These are phyloP conservation scores for Glareola pratincola DNA, from an alignment of 2,113 vertebrate species.

Conservation along the genomic window DNA sequence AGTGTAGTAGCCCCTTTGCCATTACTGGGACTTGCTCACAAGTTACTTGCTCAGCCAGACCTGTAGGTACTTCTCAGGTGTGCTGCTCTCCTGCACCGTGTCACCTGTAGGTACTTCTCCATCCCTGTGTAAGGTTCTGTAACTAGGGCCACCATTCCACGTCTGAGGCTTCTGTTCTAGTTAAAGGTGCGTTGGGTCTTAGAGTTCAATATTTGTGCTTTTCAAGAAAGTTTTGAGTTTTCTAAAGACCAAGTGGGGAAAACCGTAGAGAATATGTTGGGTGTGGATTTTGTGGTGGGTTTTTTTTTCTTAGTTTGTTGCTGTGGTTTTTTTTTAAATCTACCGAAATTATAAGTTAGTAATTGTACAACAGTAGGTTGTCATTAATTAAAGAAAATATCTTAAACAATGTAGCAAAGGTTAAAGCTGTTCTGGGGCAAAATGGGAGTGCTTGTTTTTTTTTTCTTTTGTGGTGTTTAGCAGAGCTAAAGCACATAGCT, in stretches of 20 bases:
- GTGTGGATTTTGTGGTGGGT: not conserved
- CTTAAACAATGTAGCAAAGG: not conserved
- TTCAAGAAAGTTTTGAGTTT: not conserved
- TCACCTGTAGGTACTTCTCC: not conserved
- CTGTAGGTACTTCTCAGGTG: not conserved
- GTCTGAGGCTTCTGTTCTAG: not conserved
- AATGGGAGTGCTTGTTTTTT: not conserved
- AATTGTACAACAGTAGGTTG: not conserved
- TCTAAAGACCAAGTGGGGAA: not conserved
- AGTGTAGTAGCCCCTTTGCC: not conserved
- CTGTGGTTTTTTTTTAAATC: not conserved
- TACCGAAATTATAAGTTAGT: not conserved
- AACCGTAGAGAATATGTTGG: not conserved
- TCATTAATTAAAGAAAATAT: not conserved
- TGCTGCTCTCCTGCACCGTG: not conserved
- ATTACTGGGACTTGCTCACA: not conserved
- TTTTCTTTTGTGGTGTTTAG: not conserved
- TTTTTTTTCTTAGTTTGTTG: too few species aligned
- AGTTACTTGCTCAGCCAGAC: not conserved
- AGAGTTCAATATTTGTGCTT: not conserved
- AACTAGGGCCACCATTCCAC: rapidly evolving
- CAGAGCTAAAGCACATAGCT: not conserved
- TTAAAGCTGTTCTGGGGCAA: not conserved
- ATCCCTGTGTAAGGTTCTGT: not conserved
- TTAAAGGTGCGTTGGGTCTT: not conserved